Evolutionary conservation across 2,113 vertebrate species (phyloP).

Genomic region (Onychostruthus taczanowskii): DNA sequence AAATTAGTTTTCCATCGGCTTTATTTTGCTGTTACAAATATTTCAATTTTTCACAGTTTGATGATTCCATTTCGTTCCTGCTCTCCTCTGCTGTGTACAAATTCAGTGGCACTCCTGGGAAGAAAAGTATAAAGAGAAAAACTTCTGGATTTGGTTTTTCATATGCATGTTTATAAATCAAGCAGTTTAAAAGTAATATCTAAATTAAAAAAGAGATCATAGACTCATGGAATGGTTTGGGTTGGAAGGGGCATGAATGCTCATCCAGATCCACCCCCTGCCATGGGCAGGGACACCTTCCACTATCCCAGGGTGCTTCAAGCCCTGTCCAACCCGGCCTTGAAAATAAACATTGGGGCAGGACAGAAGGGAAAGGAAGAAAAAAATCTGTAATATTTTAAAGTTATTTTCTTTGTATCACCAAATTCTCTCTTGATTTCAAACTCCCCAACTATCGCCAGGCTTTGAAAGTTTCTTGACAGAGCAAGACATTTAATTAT

Average conservation of each 20-base stretch:
- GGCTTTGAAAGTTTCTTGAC: background rate
- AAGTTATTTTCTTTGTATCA: background rate
- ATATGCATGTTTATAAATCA: background rate
- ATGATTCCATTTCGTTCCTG: background rate
- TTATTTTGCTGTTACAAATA: background rate
- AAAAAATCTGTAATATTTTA: background rate
- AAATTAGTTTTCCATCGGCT: slow-evolving; percentile 9
- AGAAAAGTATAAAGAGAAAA: background rate
- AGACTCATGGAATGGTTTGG: background rate
- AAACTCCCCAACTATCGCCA: background rate
- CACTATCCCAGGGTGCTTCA: background rate
- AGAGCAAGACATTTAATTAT: background rate
- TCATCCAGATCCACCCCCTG: background rate
- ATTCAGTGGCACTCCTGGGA: slow-evolving; percentile 25
- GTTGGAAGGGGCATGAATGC: too few species aligned
- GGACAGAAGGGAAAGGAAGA: background rate
- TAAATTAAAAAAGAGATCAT: background rate
- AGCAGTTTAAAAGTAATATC: background rate
- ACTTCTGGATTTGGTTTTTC: background rate
- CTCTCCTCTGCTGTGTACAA: background rate
- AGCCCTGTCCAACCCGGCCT: background rate
- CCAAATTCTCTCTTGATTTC: background rate
- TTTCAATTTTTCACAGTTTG: slow-evolving; percentile 45
- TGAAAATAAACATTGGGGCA: background rate
- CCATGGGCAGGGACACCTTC: background rate